Base-by-base conservation (phyloP, 2,797 vertebrate species). In the Oryzias sinensis region DNA sequence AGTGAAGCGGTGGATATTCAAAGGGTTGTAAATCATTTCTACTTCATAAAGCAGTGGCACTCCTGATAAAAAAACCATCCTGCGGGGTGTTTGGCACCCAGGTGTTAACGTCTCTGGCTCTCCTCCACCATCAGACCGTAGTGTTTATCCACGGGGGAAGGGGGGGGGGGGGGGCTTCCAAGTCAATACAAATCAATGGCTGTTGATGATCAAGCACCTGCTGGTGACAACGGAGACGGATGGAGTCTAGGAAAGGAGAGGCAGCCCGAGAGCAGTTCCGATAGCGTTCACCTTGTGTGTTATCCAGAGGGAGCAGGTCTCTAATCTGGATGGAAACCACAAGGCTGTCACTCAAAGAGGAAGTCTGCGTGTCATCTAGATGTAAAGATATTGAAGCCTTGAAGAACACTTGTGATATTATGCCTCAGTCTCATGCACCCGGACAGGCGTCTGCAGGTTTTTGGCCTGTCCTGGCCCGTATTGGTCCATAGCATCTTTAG, bases 271-370 rank as follows among this genome's bases (percentile, higher is more conserved):
- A 41, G 44, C 22, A 52, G 59, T 45, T 40, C 33, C 13, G 33
- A 37, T 13, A 9, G 50, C 62, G 53, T 62, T 53, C 48, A 44
- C n/a, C 25, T 62, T 48, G 63, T 65, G 48, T 46, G 29, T 65
- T 72, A 3, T 70, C 41, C 60, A 55, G 49, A 72, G 63, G 56
- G 53, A 24, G 71, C 59, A 6, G 55, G 37, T 67, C 76, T 72
- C 75, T 75, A 44, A 75, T 80, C 67, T 74, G 43, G 58, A 58
- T 40, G 43, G 59, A 51, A 63, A 68, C 77, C 63, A 71, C 74
- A 64, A 59, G 56, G 76, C 65, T 64, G 72, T 76, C 72, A 62
- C 64, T 63, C 53, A 53, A 14, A 66, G 56, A 70, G 70, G 48
- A 68, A 68, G 57, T 63, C 59, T 43, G 3, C 65, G 63, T 59